phyloP scores from a whole-genome alignment of 2,888 invertebrate species.

The Automeris io region DNA sequence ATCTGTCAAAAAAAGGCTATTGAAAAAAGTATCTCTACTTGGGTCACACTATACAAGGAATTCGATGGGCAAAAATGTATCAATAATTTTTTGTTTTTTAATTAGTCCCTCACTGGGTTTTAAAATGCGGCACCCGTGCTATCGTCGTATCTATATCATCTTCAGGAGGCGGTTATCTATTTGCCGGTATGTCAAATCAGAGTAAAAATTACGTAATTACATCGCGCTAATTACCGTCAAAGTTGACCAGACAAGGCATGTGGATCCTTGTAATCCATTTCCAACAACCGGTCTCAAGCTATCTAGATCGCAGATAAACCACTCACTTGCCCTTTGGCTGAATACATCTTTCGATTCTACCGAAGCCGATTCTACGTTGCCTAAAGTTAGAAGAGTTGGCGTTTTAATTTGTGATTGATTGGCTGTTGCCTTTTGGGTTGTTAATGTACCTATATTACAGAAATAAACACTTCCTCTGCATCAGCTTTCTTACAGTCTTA shows the following conservation, averaged over 20 bases:
- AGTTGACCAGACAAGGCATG: constrained; percentile 13
- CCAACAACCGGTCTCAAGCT: constrained; percentile 19
- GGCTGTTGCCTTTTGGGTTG: too few relatives aligned
- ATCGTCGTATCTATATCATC: too few relatives aligned
- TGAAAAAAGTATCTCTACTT: too few relatives aligned
- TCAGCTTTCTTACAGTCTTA: too few relatives aligned
- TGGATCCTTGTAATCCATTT: constrained; percentile 26
- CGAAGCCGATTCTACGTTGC: constrained; percentile 8
- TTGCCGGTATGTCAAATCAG: neutral
- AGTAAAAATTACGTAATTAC: neutral
- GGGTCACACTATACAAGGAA: too few relatives aligned
- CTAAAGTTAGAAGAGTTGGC: constrained; percentile 8
- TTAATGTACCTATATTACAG: too few relatives aligned
- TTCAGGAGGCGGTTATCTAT: neutral
- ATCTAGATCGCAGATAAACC: constrained; percentile 47
- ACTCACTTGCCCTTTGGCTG: constrained; percentile 65
- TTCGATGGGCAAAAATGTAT: too few relatives aligned
- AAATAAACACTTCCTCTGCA: too few relatives aligned
- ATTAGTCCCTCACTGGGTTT: too few relatives aligned
- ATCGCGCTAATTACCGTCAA: constrained; percentile 3
- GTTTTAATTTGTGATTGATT: neutral
- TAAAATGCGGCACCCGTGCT: too few relatives aligned
- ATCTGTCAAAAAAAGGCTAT: too few relatives aligned
- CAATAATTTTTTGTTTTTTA: too few relatives aligned
- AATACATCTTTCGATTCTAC: constrained; percentile 22